Evolutionary conservation across 2,797 vertebrate genomes (phyloP).

Genomic region (Salmo trutta): DNA sequence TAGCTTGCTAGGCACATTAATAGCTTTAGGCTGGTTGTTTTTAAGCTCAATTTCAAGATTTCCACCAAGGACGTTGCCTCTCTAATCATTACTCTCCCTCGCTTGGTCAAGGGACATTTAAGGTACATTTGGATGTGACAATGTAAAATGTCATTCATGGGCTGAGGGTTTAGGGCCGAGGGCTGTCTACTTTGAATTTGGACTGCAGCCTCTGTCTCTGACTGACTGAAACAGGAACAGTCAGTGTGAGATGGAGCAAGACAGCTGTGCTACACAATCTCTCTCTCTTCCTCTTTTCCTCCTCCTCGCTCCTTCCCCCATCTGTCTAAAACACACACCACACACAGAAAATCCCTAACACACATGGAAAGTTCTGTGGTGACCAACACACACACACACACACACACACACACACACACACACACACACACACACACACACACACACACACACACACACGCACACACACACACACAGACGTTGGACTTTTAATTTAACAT

Average conservation of each 20-base stretch:
- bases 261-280: background rate
- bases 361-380: constrained; percentile 24
- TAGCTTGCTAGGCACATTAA: no score
- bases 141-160: background rate
- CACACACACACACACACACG: constrained; percentile 1
- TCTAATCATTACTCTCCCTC: no score
- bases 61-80: no score
- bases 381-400: constrained; percentile 10
- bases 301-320: background rate
- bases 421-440: background rate
- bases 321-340: background rate
- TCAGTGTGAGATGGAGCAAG: background rate
- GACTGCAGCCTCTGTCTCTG: background rate
- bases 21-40: no score
- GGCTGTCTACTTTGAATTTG: background rate
- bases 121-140: background rate
- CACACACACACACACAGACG: background rate
- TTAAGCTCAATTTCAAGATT: no score
- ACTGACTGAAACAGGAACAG: no score
- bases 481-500: constrained; percentile 49
- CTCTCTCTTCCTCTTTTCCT: no score
- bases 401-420: constrained; percentile 5
- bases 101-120: no score
- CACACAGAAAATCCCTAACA: background rate
- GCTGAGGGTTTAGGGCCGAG: background rate